Percentiles rank a stretch among this genome's conserved stretches.
Evolutionary conservation across 2,888 invertebrate genomes (phyloP).

Genomic region (Polymixis lichenea): DNA sequence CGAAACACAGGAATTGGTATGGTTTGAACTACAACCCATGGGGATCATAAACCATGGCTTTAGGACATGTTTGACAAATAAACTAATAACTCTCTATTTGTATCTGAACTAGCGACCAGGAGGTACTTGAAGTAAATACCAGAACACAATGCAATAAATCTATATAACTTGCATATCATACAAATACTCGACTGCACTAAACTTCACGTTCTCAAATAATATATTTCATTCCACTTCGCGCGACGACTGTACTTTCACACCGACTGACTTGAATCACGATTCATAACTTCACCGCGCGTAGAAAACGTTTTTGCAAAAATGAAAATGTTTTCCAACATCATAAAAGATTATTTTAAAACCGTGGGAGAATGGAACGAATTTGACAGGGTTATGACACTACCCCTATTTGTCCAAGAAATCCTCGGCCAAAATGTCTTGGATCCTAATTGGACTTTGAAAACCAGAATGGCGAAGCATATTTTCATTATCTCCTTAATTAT

Average conservation of each 20-base stretch:
- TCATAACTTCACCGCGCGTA: slow-evolving; percentile 42
- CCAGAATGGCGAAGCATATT: slow-evolving; percentile 69
- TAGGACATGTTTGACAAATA: slow-evolving; percentile 25
- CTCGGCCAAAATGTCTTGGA: slow-evolving; percentile 80
- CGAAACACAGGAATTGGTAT: slow-evolving; percentile 11
- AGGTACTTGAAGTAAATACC: neutral
- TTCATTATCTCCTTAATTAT: slow-evolving; percentile 66
- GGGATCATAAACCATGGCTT: slow-evolving; percentile 19
- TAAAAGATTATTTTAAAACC: slow-evolving; percentile 73
- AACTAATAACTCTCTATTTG: slow-evolving; percentile 29
- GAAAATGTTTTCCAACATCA: slow-evolving; percentile 64
- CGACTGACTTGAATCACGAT: slow-evolving; percentile 31
- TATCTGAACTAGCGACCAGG: slow-evolving; percentile 7
- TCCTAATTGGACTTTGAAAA: slow-evolving; percentile 78
- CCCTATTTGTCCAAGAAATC: slow-evolving; percentile 73
- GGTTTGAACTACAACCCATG: slow-evolving; percentile 21
- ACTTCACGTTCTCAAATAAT: slow-evolving; percentile 37
- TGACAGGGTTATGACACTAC: slow-evolving; percentile 71
- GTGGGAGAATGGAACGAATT: slow-evolving; percentile 74
- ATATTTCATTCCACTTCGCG: slow-evolving; percentile 37
- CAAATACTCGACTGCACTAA: slow-evolving; percentile 9
- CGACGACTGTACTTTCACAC: slow-evolving; percentile 57
- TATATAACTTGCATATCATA: slow-evolving; percentile 26
- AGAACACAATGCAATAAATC: slow-evolving; percentile 15
- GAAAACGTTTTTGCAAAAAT: slow-evolving; percentile 67